These are phyloP conservation scores for Formica selysi DNA, from an alignment of 1,140 invertebrate genomes.

Conservation along the genomic window DNA sequence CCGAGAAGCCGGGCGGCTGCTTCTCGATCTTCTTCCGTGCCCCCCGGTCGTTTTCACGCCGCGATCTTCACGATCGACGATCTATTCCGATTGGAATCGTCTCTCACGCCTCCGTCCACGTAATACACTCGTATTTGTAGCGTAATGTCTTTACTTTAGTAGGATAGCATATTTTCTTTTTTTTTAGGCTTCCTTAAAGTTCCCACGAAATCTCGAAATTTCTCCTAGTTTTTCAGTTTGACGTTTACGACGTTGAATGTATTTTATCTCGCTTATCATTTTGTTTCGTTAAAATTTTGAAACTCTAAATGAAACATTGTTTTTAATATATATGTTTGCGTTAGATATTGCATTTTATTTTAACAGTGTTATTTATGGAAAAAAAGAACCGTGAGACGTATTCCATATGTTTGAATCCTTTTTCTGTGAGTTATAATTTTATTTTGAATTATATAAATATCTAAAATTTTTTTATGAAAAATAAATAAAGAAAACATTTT, in stretches of 20 bases:
- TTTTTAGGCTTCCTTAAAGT: not conserved
- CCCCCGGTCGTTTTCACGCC: not conserved
- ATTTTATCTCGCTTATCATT: not conserved
- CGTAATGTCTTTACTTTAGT: slow-evolving; percentile 2
- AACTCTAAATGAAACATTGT: not conserved
- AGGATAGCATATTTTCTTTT: not conserved
- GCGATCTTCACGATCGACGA: slow-evolving; percentile 19
- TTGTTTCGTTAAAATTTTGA: not conserved
- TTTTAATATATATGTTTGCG: not conserved
- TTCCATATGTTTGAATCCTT: not conserved
- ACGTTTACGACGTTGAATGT: not conserved
- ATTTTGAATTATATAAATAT: not conserved
- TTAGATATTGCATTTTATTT: slow-evolving; percentile 5
- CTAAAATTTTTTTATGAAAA: not conserved
- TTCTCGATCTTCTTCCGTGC: slow-evolving; percentile 43
- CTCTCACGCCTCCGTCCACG: not conserved
- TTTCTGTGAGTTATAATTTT: not conserved
- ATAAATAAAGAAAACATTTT: not conserved
- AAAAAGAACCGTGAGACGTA: not conserved
- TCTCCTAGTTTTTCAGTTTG: not conserved
- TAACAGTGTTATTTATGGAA: not conserved
- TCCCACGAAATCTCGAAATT: not conserved
- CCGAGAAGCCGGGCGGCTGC: slow-evolving; percentile 4
- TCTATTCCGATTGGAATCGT: slow-evolving; percentile 39
- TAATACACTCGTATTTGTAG: slow-evolving; percentile 45